Conservation (phyloP, 2,888 invertebrate genomes). For the Sisyra terminalis region DNA sequence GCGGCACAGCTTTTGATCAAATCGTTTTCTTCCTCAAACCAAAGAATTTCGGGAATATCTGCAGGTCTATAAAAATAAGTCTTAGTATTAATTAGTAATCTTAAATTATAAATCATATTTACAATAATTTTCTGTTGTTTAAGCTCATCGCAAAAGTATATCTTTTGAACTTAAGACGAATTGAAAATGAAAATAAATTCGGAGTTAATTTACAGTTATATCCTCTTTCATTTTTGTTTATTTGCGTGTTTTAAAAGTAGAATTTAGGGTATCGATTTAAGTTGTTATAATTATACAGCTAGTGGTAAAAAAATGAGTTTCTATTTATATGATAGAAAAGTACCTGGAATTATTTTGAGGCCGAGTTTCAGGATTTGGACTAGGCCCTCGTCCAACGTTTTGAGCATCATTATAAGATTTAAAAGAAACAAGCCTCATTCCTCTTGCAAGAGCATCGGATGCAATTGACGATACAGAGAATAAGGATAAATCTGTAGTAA, state of each 20-base stretch:
- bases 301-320: background rate
- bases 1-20: slow-evolving; percentile 65
- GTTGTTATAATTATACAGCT: background rate
- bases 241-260: too few relatives aligned
- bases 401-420: slow-evolving; percentile 31
- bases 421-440: slow-evolving; percentile 29
- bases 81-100: too few relatives aligned
- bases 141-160: too few relatives aligned
- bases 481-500: slow-evolving; percentile 65
- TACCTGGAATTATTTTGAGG: slow-evolving; percentile 23
- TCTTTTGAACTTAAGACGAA: too few relatives aligned
- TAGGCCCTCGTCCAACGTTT: slow-evolving; percentile 38
- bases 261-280: too few relatives aligned
- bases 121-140: too few relatives aligned
- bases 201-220: too few relatives aligned
- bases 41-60: slow-evolving; percentile 43
- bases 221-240: too few relatives aligned
- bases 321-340: slow-evolving; percentile 2
- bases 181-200: too few relatives aligned
- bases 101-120: too few relatives aligned
- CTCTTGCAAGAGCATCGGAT: slow-evolving; percentile 30
- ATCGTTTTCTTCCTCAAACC: slow-evolving; percentile 62
- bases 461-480: slow-evolving; percentile 58
- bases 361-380: slow-evolving; percentile 51
- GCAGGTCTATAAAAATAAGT: too few relatives aligned